Conservation (phyloP, 2,888 invertebrate genomes). For the Hartigia nigra region DNA sequence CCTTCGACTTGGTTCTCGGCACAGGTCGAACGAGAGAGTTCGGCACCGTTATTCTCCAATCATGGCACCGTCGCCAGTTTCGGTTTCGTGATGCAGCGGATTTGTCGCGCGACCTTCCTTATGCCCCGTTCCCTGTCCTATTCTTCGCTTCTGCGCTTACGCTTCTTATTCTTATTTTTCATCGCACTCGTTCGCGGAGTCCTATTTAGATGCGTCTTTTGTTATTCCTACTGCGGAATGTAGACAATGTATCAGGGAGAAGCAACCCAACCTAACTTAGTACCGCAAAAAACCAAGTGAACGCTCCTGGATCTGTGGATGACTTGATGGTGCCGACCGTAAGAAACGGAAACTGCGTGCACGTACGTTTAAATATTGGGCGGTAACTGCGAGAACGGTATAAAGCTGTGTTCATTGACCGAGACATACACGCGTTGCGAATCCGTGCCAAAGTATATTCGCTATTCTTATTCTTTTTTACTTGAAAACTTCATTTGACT, state of each 20-base stretch:
- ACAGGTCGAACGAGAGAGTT: not conserved
- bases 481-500: not conserved
- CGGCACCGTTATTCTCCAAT: conserved; percentile 2
- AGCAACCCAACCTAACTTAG: not conserved
- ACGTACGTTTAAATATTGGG: not conserved
- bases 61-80: not conserved
- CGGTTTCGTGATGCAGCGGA: conserved; percentile 3
- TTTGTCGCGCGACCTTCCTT: not conserved
- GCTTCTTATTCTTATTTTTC: not conserved
- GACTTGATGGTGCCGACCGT: not conserved
- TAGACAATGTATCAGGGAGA: not conserved
- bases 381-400: not conserved
- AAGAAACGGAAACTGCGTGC: not conserved
- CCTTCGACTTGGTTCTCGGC: not conserved
- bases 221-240: not conserved
- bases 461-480: not conserved
- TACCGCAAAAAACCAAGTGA: not conserved
- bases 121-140: not conserved
- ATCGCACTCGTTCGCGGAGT: not conserved
- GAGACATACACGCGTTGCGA: conserved; percentile 9
- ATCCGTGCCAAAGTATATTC: not conserved
- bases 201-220: not conserved
- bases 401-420: conserved; percentile 19
- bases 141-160: not conserved
- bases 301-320: not conserved